Percentiles rank a stretch among this genome's conserved stretches.
Evolutionary conservation across 2,113 vertebrate genomes (phyloP).

Genomic region (Galeopterus variegatus): DNA sequence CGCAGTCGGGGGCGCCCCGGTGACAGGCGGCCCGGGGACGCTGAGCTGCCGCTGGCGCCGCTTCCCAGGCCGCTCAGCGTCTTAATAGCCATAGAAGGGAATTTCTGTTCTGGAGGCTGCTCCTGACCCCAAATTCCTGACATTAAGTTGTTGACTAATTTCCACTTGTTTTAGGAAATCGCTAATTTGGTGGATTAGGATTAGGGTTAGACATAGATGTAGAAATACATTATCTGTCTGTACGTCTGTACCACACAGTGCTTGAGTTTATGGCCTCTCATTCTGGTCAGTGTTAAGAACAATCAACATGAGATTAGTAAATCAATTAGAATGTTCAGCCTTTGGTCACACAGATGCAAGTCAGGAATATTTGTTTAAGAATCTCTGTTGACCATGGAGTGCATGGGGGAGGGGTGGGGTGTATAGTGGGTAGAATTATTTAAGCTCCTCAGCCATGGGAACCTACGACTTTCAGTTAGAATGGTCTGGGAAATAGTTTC

Average conservation of each 20-base stretch:
- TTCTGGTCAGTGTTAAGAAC: neutral
- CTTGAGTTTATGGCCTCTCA: neutral
- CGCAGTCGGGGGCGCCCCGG: too few relatives aligned
- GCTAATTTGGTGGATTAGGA: neutral
- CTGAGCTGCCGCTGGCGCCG: too few relatives aligned
- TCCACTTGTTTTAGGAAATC: neutral
- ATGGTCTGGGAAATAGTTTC: neutral
- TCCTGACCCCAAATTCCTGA: neutral
- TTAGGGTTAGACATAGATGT: neutral
- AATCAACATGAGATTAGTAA: slow-evolving; percentile 16
- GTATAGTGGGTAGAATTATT: neutral
- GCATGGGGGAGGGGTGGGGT: neutral
- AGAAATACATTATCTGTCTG: neutral
- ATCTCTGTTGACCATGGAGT: neutral
- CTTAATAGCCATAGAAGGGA: too few relatives aligned
- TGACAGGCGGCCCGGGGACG: too few relatives aligned
- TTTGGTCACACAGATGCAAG: neutral
- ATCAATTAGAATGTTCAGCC: neutral
- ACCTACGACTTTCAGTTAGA: neutral
- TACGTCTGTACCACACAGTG: neutral
- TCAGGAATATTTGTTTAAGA: neutral
- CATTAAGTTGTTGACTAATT: neutral
- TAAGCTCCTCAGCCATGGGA: neutral
- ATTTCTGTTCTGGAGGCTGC: too few relatives aligned
- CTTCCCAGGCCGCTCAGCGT: too few relatives aligned